Evolutionary conservation across 92 coral and sea anemone species (phyloP).

Genomic region (Porites lobata): DNA sequence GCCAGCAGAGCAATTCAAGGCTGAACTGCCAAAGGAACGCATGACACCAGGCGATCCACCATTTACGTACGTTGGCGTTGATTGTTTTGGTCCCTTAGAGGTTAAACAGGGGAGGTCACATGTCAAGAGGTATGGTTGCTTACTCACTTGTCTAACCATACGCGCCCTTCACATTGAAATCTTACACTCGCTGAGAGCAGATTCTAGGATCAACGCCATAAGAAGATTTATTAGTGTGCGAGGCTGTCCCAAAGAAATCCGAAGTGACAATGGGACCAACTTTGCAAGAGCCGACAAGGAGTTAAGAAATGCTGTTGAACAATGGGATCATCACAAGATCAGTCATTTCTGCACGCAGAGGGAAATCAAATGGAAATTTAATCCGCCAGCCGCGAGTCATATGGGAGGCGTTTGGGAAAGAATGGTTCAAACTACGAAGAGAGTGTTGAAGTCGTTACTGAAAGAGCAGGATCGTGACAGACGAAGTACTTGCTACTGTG

Average conservation of each 20-base stretch:
- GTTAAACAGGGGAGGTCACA: constrained; percentile 48
- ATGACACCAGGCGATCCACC: not conserved
- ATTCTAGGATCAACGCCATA: too few relatives aligned
- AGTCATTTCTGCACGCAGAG: constrained; percentile 38
- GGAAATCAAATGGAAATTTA: not conserved
- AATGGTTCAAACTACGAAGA: constrained; percentile 10
- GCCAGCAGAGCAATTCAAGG: not conserved
- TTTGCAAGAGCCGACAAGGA: too few relatives aligned
- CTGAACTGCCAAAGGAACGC: not conserved
- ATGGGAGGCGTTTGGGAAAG: constrained; percentile 79
- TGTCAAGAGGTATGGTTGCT: constrained; percentile 55
- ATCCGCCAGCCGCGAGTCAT: constrained; percentile 58
- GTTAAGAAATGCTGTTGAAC: too few relatives aligned
- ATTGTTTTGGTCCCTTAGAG: constrained; percentile 2
- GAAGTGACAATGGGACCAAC: too few relatives aligned
- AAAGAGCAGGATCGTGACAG: too few relatives aligned
- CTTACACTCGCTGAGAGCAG: too few relatives aligned
- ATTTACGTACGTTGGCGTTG: constrained; percentile 40
- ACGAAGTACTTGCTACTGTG: too few relatives aligned
- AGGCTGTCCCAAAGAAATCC: too few relatives aligned
- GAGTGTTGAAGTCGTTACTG: too few relatives aligned
- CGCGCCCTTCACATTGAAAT: not conserved
- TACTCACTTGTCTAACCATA: constrained; percentile 34
- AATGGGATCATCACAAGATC: not conserved
- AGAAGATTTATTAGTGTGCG: too few relatives aligned